Evolutionary conservation across 2,888 invertebrate species (phyloP), one percentile per base, ranked within the genome.

Genomic region (Cremastinae sp.): DNA sequence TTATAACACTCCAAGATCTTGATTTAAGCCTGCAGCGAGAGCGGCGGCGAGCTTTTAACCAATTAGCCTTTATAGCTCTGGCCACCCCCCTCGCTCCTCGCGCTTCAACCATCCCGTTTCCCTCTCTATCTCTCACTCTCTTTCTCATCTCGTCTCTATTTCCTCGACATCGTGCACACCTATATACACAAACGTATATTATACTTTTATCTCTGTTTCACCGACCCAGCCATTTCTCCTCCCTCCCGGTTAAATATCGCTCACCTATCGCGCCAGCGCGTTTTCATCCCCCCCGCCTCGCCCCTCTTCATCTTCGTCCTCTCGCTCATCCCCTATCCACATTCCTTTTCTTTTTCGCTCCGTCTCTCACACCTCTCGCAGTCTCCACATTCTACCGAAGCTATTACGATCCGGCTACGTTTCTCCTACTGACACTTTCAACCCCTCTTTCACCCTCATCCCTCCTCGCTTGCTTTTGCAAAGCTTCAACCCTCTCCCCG

Each of bases 1-100:
- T 89, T 89, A 89, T 89, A 89, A 89, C 89, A 89, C 89, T 89
- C 89, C 88, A 88, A 89, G 89, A 89, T 89, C 89, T 89, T 89
- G 89, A 89, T 89, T 89, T 89, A 89, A 89, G 89, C 89, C 89
- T 88, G 87, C 88, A 89, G 88, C 87, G 70, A 64, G 70, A 53
- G 79, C 87, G 86, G 89, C 85, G 88, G 87, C 87, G 88, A 89
- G 89, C 89, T 89, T 89, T 89, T 89, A 89, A 89, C 89, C 89
- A 89, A 89, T 89, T 89, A 89, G 89, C 89, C 88, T 89, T 89
- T 89, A 89, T 89, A 89, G 89, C 89, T 75, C 75, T 49, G 65
- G 69, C 64, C 45, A 81, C 81, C 83, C 83, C 81, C 72, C 71
- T 72, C 53, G 59, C 28, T 20, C 56, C 73, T 66, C 51, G 76